phyloP scores from a whole-genome alignment of 1,140 invertebrate species.

The Achatina immaculata region DNA sequence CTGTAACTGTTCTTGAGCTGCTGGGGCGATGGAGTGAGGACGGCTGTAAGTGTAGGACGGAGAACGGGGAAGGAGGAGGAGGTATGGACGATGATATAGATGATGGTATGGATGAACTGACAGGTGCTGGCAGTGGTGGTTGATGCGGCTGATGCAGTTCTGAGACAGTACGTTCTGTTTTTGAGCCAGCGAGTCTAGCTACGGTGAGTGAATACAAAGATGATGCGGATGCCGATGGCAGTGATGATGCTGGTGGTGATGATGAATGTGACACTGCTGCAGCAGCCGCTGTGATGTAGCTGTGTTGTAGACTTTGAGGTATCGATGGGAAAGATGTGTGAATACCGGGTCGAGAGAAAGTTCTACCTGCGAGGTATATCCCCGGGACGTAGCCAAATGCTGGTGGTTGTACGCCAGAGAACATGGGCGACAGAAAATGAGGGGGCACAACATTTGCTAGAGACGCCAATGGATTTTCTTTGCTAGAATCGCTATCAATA shows the following conservation, averaged over 20 bases:
- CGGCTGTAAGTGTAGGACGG: background rate
- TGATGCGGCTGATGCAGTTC: background rate
- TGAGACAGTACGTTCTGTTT: background rate
- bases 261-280: background rate
- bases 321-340: slow-evolving; percentile 39
- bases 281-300: slow-evolving; percentile 26
- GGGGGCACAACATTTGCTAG: slow-evolving; percentile 61
- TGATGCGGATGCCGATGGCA: background rate
- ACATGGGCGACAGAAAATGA: slow-evolving; percentile 62
- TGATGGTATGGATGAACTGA: background rate
- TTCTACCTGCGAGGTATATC: slow-evolving; percentile 29
- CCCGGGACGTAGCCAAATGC: slow-evolving; percentile 36
- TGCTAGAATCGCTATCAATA: slow-evolving; percentile 41
- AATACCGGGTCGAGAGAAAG: slow-evolving; percentile 8
- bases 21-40: background rate
- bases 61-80: slow-evolving; percentile 11
- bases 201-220: background rate
- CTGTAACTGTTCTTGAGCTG: background rate
- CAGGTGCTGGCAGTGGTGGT: background rate
- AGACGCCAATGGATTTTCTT: slow-evolving; percentile 18
- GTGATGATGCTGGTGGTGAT: background rate
- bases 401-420: slow-evolving; percentile 30
- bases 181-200: background rate
- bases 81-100: background rate
- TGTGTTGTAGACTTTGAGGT: slow-evolving; percentile 37